Base-by-base conservation (phyloP, 2,888 invertebrate genomes). In the Pollenia labialis region DNA sequence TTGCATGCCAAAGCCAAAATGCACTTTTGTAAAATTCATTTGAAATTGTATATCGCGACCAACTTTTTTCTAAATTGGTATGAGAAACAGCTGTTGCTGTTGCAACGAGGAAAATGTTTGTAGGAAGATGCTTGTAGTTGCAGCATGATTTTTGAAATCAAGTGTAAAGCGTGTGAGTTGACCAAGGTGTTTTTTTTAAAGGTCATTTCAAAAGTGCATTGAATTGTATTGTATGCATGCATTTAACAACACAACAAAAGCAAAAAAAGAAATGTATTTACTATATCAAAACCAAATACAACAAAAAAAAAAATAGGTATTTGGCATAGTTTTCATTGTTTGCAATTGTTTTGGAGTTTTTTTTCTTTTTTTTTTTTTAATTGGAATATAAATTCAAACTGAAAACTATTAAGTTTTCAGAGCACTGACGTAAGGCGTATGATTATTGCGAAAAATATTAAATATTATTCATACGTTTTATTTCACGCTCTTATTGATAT, bases 191-290 rank as follows among this genome's bases (percentile, higher is more conserved):
- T 56, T 54, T 81, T 56, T 54, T 0, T 76, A 87, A 84, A 87
- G 87, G 87, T 87, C 87, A 87, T 81, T 77, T 84, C 54, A 68
- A 80, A 84, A 87, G 83, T 87, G 72, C 87, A 87, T 62, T 87
- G 81, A 56, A 84, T 69, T 86, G 77, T 68, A 32, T 66, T 44
- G 71, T 60, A 32, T 32, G 32, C 54, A 32, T 32, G 32, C 32
- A 52, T 68, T 74, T 12, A 32, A 48, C 42, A 79, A 42, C 74
- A 44, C 14, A 58, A 9, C 50, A 64, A 60, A 42, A 54, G 12
- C 12, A 16, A 16, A 11, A 44, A 12, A 50, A 42, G 32, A 8
- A n/a, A 18, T 48, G 18, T 32, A 32, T 32, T 32, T 32, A 32
- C 32, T 32, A 32, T 32, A 32, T 0, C 32, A 0, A 40, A 74